Conservation (phyloP, 2,113 vertebrate genomes). For the Axis porcinus region DNA sequence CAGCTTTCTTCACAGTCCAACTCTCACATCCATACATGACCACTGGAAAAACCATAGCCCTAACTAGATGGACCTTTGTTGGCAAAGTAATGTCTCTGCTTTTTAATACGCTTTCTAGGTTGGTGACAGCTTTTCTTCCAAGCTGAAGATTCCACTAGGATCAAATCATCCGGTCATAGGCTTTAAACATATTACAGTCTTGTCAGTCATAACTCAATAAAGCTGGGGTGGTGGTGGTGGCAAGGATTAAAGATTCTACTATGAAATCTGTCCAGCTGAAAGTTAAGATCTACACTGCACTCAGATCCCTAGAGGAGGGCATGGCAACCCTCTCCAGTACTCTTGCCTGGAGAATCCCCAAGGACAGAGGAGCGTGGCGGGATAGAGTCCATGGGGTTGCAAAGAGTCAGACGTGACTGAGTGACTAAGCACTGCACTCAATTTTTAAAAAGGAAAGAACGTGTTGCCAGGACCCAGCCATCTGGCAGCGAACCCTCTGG, state of each 20-base stretch:
- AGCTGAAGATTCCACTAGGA: background rate
- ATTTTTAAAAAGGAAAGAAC: background rate
- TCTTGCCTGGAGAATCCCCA: background rate
- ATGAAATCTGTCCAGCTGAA: background rate
- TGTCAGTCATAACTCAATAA: background rate
- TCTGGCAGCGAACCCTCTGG: accelerated
- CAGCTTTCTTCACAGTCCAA: background rate
- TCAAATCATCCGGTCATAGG: background rate
- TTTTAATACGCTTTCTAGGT: background rate
- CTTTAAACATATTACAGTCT: background rate
- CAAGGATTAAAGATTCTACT: background rate
- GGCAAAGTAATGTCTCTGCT: background rate
- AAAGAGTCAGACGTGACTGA: background rate
- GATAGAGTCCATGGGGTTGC: background rate
- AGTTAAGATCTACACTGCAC: background rate
- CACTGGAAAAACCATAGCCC: background rate
- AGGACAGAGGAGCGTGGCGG: background rate
- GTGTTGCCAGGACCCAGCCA: background rate
- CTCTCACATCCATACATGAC: background rate
- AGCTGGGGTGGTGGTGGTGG: accelerated
- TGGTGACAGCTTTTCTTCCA: background rate
- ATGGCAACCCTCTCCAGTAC: background rate
- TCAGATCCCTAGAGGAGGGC: background rate
- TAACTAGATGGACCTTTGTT: background rate
- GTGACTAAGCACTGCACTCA: background rate